phyloP scores from a whole-genome alignment of 2,888 invertebrate genomes.

The Eupithecia subumbrata region DNA sequence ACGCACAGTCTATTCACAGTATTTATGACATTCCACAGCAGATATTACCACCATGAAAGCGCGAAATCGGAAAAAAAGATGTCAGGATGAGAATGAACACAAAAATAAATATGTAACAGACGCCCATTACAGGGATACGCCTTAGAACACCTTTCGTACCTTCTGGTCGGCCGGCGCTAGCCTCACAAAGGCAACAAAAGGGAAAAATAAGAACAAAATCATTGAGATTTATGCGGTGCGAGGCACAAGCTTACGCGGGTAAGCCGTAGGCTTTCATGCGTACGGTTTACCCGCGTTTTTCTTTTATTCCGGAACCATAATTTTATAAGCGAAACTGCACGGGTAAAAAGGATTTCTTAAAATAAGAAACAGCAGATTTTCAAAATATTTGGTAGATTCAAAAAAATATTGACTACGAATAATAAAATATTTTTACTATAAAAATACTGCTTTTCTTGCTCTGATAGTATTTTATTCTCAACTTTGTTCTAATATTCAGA shows the following conservation, averaged over 20 bases:
- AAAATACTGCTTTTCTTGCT: no score
- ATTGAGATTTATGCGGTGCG: slow-evolving; percentile 51
- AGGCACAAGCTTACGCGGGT: slow-evolving; percentile 45
- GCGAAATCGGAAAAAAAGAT: slow-evolving; percentile 74
- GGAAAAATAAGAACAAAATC: slow-evolving; percentile 73
- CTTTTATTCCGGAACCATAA: not conserved
- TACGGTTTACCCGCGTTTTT: not conserved
- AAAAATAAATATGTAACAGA: slow-evolving; percentile 82
- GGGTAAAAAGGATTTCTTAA: no score
- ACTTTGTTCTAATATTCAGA: no score
- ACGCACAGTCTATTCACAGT: slow-evolving; percentile 13
- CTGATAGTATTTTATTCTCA: no score
- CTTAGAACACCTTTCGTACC: slow-evolving; percentile 77
- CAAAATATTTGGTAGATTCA: no score
- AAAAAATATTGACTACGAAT: no score
- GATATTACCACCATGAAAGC: slow-evolving; percentile 72
- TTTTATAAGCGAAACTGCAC: not conserved
- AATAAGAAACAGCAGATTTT: no score
- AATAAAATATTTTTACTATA: no score
- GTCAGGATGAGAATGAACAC: slow-evolving; percentile 81
- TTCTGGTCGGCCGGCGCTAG: slow-evolving; percentile 83
- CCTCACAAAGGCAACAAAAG: slow-evolving; percentile 79
- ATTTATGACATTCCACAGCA: slow-evolving; percentile 29
- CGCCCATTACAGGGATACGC: slow-evolving; percentile 75
- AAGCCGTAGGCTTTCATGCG: not conserved